phyloP scores from a whole-genome alignment of 2,113 vertebrate species.

The Coryphaenoides rupestris region DNA sequence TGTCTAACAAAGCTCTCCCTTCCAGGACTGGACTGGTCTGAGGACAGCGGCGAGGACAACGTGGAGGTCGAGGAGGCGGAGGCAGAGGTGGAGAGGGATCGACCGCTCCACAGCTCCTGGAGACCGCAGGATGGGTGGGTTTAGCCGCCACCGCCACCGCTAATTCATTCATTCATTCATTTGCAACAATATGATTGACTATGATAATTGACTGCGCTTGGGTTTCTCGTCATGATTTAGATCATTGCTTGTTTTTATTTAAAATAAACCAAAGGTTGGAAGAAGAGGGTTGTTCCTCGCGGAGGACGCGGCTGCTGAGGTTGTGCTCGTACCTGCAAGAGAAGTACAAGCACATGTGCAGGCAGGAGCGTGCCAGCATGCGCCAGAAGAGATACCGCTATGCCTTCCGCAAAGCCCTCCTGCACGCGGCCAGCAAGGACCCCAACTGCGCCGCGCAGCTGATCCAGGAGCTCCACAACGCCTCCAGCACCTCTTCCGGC shows the following conservation, averaged over 20 bases:
- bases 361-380: slow-evolving; percentile 89
- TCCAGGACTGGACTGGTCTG: slow-evolving; percentile 96
- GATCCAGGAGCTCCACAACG: slow-evolving; percentile 80
- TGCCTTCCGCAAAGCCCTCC: slow-evolving; percentile 89
- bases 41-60: slow-evolving; percentile 92
- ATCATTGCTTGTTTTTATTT: neutral
- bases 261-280: slow-evolving; percentile 46
- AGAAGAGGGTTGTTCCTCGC: slow-evolving; percentile 79
- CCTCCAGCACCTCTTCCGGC: slow-evolving; percentile 63
- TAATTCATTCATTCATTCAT: no score
- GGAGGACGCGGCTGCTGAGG: slow-evolving; percentile 88
- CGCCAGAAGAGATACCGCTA: slow-evolving; percentile 92
- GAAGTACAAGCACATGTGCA: slow-evolving; percentile 97
- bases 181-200: no score
- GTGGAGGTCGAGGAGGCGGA: slow-evolving; percentile 82
- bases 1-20: slow-evolving; percentile 50
- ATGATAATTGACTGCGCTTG: no score
- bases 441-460: slow-evolving; percentile 86
- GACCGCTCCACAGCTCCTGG: slow-evolving; percentile 83
- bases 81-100: slow-evolving; percentile 77
- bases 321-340: slow-evolving; percentile 97
- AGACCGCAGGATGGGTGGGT: slow-evolving; percentile 70
- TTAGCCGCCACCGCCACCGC: neutral
- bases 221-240: neutral
- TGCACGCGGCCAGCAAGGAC: slow-evolving; percentile 89